phyloP scores from a whole-genome alignment of 2,888 invertebrate species.

The Cephus pulcher region DNA sequence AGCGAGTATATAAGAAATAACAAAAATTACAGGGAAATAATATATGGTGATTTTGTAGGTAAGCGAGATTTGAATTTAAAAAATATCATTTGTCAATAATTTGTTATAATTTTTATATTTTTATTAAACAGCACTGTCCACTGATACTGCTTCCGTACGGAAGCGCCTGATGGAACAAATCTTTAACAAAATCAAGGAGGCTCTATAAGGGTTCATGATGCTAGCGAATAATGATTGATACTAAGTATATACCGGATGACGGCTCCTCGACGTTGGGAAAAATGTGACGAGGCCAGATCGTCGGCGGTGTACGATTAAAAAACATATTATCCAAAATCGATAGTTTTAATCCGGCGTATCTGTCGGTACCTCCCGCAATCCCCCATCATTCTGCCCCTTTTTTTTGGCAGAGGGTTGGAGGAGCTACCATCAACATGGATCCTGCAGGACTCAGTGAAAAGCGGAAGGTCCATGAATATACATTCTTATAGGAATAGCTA shows the following conservation, averaged over 20 bases:
- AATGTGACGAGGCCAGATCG: constrained; percentile 6
- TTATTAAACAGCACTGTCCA: background rate
- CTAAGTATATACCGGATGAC: background rate
- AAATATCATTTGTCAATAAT: background rate
- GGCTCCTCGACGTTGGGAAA: background rate
- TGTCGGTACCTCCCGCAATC: background rate
- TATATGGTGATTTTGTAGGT: background rate
- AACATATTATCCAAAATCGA: constrained; percentile 18
- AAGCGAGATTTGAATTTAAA: background rate
- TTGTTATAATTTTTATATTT: background rate
- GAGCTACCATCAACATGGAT: background rate
- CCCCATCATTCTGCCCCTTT: background rate
- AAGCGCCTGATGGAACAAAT: background rate
- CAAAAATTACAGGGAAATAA: background rate
- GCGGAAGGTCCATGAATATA: background rate
- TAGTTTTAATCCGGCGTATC: constrained; percentile 23
- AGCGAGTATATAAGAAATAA: background rate
- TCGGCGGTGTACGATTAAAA: constrained; percentile 3
- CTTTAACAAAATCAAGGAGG: background rate
- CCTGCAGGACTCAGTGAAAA: background rate
- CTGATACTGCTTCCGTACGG: background rate
- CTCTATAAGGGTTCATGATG: background rate
- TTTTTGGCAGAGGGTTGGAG: background rate
- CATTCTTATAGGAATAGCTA: background rate
- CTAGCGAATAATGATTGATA: background rate